Evolutionary conservation across 2,888 invertebrate species (phyloP).

Genomic region (Drosophila buzzatii): DNA sequence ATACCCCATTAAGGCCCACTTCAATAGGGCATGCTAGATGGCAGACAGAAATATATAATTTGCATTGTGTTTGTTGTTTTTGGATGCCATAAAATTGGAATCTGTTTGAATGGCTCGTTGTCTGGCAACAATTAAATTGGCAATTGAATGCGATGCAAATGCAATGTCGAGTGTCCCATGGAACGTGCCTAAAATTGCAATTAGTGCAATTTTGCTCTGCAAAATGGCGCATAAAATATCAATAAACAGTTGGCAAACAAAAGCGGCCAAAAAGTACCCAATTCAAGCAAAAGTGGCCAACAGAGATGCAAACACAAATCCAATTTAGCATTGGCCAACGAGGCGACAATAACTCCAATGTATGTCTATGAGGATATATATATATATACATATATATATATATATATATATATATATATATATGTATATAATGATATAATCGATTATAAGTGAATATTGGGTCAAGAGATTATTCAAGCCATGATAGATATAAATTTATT

Average conservation of each 20-base stretch:
- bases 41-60: not conserved
- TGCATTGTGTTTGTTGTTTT: slow-evolving; percentile 5
- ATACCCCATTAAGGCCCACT: not conserved
- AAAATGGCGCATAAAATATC: slow-evolving; percentile 74
- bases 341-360: not conserved
- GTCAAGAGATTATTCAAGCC: not conserved
- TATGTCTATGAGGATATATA: not conserved
- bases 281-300: slow-evolving; percentile 27
- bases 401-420: not conserved
- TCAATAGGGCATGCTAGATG: not conserved
- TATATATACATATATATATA: too few species aligned
- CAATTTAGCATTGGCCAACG: slow-evolving; percentile 27
- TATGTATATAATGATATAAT: not conserved
- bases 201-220: slow-evolving; percentile 64
- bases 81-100: slow-evolving; percentile 22
- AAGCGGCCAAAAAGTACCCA: slow-evolving; percentile 12
- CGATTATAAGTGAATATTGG: not conserved
- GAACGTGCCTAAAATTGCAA: slow-evolving; percentile 76
- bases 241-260: slow-evolving; percentile 71
- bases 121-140: slow-evolving; percentile 61
- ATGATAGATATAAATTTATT: not conserved
- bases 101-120: slow-evolving; percentile 35
- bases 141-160: slow-evolving; percentile 64
- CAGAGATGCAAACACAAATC: slow-evolving; percentile 38
- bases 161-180: slow-evolving; percentile 60